These are phyloP conservation scores for Salvator merianae DNA, from an alignment of 2,113 vertebrate genomes.

Conservation along the genomic window DNA sequence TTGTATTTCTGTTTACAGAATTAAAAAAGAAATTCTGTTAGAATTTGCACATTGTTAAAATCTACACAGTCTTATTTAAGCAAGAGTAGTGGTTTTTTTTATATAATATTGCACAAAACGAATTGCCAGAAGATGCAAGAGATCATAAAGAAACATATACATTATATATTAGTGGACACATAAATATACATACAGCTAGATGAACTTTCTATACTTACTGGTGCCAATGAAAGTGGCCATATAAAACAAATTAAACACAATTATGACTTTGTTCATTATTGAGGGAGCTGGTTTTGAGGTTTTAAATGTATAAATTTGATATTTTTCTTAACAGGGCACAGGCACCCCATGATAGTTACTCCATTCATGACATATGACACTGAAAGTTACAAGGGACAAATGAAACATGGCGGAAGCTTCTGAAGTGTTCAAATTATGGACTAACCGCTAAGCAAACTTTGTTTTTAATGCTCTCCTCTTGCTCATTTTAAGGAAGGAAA, in stretches of 20 bases:
- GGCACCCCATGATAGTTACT: slow-evolving; percentile 36
- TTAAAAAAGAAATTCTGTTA: neutral
- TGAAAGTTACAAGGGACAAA: slow-evolving; percentile 78
- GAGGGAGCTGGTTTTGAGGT: neutral
- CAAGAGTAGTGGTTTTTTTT: neutral
- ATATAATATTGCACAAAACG: slow-evolving; percentile 4
- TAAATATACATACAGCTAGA: too few relatives aligned
- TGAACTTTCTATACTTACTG: neutral
- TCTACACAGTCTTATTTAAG: neutral
- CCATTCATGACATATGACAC: slow-evolving; percentile 60
- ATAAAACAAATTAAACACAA: neutral
- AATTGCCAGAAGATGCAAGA: slow-evolving; percentile 12
- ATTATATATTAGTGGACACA: too few relatives aligned
- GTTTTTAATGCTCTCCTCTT: slow-evolving; percentile 74
- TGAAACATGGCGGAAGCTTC: slow-evolving; percentile 79
- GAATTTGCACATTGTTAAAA: neutral
- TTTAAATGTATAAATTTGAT: neutral
- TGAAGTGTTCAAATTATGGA: slow-evolving; percentile 76
- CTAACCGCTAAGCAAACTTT: slow-evolving; percentile 75
- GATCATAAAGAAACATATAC: neutral
- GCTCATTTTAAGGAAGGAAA: slow-evolving; percentile 76
- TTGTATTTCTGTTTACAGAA: neutral
- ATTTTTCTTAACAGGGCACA: slow-evolving; percentile 41
- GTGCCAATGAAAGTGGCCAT: neutral
- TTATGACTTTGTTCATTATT: neutral